Conservation (phyloP, 2,113 vertebrate species). For the Neoarius graeffei region DNA sequence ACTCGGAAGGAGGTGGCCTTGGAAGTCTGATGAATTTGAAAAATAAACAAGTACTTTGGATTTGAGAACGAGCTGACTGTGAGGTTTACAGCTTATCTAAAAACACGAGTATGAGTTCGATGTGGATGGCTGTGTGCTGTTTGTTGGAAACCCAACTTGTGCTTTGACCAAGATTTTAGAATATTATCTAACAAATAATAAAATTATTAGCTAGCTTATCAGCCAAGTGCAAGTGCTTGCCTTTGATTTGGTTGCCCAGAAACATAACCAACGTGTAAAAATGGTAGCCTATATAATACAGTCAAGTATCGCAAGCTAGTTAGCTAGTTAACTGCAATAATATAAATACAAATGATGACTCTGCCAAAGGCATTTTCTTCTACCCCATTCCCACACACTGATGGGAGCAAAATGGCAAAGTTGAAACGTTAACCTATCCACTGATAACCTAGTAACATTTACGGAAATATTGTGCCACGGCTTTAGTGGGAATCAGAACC, state of each 20-base stretch:
- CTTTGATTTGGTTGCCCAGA: neutral
- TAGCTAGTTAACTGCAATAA: neutral
- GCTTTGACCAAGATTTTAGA: neutral
- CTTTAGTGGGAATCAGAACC: too few relatives aligned
- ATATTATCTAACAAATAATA: neutral
- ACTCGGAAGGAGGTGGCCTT: constrained; percentile 21
- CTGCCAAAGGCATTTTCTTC: too few relatives aligned
- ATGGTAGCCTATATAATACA: neutral
- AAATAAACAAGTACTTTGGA: constrained; percentile 17
- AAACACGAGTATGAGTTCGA: neutral
- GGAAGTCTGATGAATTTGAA: neutral
- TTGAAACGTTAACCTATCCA: too few relatives aligned
- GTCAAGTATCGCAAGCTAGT: neutral
- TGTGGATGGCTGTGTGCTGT: neutral
- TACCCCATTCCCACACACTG: too few relatives aligned
- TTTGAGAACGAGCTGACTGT: neutral
- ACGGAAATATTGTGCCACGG: too few relatives aligned
- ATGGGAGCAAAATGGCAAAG: too few relatives aligned
- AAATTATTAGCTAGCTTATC: neutral
- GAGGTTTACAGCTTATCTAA: neutral
- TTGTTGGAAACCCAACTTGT: neutral
- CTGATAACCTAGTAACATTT: too few relatives aligned
- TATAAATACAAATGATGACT: neutral
- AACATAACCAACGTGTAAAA: neutral
- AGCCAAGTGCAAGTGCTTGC: neutral